Conservation (phyloP, 1,140 invertebrate species). For the Neodiprion virginianus region DNA sequence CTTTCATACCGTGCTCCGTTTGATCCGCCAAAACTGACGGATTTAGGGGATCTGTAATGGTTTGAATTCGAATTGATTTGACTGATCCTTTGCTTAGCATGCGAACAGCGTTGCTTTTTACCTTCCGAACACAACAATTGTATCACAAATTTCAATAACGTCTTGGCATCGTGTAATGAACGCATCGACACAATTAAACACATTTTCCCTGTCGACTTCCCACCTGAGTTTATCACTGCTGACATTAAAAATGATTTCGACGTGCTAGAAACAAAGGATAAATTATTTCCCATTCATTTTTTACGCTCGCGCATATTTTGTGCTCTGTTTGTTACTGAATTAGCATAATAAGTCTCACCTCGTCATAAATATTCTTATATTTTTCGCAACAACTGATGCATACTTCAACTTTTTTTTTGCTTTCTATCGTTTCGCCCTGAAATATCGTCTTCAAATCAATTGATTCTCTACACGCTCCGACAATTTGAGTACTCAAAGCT, state of each 20-base stretch:
- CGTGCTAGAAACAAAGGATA: conserved; percentile 31
- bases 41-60: conserved; percentile 38
- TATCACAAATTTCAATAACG: conserved; percentile 82
- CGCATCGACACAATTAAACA: conserved; percentile 86
- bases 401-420: conserved; percentile 72
- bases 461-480: conserved; percentile 74
- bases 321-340: conserved; percentile 9
- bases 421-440: conserved; percentile 67
- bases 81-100: conserved; percentile 22
- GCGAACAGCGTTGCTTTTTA: conserved; percentile 39
- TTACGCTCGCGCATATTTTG: conserved; percentile 22
- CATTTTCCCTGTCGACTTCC: conserved; percentile 74
- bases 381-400: conserved; percentile 78
- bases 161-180: conserved; percentile 87
- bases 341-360: conserved; percentile 22
- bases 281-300: conserved; percentile 7
- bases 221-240: conserved; percentile 61
- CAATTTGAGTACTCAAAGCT: conserved; percentile 83
- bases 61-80: conserved; percentile 23
- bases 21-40: conserved; percentile 68
- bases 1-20: conserved; percentile 74
- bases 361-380: conserved; percentile 80
- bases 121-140: conserved; percentile 77
- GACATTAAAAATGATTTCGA: conserved; percentile 42
- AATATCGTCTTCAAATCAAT: conserved; percentile 77